These are phyloP conservation scores for Mormyrus iriodes DNA, from an alignment of 2,113 vertebrate genomes.

Conservation along the genomic window DNA sequence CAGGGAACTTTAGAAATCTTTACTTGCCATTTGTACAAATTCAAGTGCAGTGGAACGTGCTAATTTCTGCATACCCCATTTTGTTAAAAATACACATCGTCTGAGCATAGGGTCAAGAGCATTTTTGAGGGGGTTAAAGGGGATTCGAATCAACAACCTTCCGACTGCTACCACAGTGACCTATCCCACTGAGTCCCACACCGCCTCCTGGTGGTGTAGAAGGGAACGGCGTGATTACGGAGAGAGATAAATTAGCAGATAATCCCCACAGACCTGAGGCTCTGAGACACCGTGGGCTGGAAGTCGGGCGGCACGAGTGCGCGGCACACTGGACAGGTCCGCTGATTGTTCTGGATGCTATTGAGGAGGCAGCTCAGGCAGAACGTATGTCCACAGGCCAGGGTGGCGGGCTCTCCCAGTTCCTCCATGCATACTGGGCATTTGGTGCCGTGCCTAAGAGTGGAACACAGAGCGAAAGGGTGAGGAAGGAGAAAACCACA, in stretches of 20 bases:
- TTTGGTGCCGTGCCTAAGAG: conserved; percentile 48
- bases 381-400: conserved; percentile 58
- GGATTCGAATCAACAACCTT: not conserved
- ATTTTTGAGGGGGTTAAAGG: not conserved
- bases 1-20: too few species aligned
- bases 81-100: not conserved
- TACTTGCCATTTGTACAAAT: not conserved
- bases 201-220: not conserved
- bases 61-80: too few species aligned
- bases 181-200: not conserved
- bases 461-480: not conserved
- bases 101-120: not conserved
- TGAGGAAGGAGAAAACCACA: not conserved
- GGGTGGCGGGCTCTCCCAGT: conserved; percentile 45
- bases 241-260: not conserved
- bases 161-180: not conserved
- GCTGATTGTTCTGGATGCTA: conserved; percentile 3
- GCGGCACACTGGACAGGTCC: conserved; percentile 49
- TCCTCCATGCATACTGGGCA: conserved; percentile 54
- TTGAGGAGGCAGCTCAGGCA: conserved; percentile 50
- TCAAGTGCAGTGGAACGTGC: not conserved
- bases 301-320: conserved; percentile 28
- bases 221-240: not conserved
- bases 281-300: conserved; percentile 33
- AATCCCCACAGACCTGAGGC: conserved; percentile 42